Conservation (phyloP, 2,797 vertebrate genomes). For the Darevskia mixta region DNA sequence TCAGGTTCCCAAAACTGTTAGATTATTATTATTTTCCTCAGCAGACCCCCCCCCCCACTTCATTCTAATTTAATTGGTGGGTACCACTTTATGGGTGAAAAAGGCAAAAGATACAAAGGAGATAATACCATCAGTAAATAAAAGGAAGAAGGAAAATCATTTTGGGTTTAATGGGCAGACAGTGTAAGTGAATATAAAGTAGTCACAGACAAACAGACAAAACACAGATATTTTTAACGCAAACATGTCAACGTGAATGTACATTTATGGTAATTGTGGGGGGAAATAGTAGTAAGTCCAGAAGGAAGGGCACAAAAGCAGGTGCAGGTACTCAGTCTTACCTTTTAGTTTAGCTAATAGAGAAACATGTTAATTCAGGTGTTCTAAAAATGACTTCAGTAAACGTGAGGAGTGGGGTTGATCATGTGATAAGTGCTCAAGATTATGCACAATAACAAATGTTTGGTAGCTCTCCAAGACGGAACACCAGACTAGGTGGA, state of each 20-base stretch:
- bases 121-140: constrained; percentile 35
- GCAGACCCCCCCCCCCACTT: neutral
- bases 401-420: neutral
- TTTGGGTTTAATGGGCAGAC: constrained; percentile 2
- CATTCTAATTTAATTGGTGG: constrained; percentile 1
- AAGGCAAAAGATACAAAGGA: constrained; percentile 32
- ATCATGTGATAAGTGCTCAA: neutral
- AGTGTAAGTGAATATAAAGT: constrained; percentile 29
- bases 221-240: constrained; percentile 55
- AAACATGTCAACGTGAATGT: neutral
- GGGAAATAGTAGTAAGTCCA: neutral
- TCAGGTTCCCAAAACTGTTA: constrained; percentile 42
- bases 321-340: neutral
- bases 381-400: neutral
- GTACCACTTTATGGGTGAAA: constrained; percentile 25
- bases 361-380: neutral
- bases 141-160: neutral
- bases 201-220: constrained; percentile 35
- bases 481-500: neutral
- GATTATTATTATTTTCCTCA: constrained; percentile 8
- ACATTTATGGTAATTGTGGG: neutral
- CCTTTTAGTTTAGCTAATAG: neutral
- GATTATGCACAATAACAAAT: neutral
- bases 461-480: neutral
- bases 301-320: neutral